phyloP scores from a whole-genome alignment of 1,140 invertebrate species.

The Myzus persicae region DNA sequence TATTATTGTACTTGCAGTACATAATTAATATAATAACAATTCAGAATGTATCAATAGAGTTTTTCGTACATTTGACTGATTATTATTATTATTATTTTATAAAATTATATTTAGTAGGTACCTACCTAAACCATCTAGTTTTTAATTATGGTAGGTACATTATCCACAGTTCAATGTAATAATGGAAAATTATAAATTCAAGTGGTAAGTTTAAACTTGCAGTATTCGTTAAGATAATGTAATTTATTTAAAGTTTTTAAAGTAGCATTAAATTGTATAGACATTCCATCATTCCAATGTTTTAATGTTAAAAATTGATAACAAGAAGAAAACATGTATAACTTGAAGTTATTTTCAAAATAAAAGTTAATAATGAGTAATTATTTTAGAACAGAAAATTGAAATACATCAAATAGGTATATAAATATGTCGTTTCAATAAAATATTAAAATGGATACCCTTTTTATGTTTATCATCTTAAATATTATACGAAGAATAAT shows the following conservation, averaged over 20 bases:
- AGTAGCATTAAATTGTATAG: background rate
- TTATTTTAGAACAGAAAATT: background rate
- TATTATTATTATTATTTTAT: background rate
- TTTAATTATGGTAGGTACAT: background rate
- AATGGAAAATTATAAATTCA: background rate
- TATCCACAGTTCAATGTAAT: background rate
- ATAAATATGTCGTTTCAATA: background rate
- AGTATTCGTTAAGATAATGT: background rate
- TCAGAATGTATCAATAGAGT: background rate
- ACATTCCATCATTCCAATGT: background rate
- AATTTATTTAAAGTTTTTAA: background rate
- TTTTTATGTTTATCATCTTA: background rate
- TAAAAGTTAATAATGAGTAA: background rate
- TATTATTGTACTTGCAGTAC: no score
- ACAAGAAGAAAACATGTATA: background rate
- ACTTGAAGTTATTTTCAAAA: background rate
- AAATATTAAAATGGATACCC: background rate
- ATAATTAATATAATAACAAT: background rate
- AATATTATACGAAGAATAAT: background rate
- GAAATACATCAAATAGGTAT: background rate
- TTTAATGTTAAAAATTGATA: background rate
- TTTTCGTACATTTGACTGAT: background rate
- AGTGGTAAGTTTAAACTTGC: background rate
- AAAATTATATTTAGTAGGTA: background rate
- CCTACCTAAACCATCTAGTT: background rate